Evolutionary conservation across 2,113 vertebrate species (phyloP).

Genomic region (Myodes glareolus): DNA sequence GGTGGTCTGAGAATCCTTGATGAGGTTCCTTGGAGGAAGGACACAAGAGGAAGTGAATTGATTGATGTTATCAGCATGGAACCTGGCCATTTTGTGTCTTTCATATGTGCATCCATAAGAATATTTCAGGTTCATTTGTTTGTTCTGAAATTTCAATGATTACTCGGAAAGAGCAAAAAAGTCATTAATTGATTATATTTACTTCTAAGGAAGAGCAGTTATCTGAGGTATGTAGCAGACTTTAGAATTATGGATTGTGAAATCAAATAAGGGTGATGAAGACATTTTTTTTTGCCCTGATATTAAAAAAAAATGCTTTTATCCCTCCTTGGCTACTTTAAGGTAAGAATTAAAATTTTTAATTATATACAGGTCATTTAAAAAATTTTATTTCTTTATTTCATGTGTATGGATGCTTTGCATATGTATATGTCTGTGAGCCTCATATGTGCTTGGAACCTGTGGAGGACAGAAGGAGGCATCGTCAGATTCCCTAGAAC

Average conservation of each 20-base stretch:
- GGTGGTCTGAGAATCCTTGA: constrained; percentile 30
- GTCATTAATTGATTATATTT: not conserved
- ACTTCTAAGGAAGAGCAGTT: not conserved
- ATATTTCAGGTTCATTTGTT: not conserved
- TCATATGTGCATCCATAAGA: not conserved
- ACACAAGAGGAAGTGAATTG: not conserved
- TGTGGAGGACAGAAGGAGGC: not conserved
- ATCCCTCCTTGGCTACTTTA: not conserved
- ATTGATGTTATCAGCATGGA: not conserved
- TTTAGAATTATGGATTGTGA: not conserved
- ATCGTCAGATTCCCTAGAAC: not conserved
- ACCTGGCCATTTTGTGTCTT: not conserved
- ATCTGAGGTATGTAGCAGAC: not conserved
- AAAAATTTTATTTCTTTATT: not conserved
- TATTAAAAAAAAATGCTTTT: not conserved
- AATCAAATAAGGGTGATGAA: not conserved
- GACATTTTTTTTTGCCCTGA: not conserved
- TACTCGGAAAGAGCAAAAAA: constrained; percentile 31
- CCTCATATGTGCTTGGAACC: not conserved
- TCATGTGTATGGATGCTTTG: not conserved
- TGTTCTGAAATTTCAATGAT: constrained; percentile 34
- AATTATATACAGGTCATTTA: not conserved
- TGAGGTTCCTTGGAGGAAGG: not conserved
- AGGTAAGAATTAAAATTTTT: constrained; percentile 15
- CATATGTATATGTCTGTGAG: not conserved